phyloP scores from a whole-genome alignment of 2,113 vertebrate species.

The Ammodytes marinus region DNA sequence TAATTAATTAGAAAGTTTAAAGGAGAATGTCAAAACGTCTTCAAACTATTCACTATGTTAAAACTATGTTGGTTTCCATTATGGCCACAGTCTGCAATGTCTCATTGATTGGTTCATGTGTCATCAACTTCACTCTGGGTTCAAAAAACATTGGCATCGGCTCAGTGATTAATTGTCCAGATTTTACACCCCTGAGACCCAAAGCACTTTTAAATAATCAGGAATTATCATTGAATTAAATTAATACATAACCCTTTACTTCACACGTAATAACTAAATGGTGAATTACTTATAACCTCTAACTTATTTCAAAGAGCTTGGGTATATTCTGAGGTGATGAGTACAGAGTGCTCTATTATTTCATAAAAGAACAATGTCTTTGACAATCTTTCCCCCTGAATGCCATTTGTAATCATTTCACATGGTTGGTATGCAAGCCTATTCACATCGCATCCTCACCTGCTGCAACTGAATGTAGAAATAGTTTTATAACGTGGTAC shows the following conservation, averaged over 20 bases:
- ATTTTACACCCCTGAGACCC: neutral
- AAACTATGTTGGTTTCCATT: neutral
- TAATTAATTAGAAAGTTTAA: neutral
- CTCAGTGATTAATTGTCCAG: neutral
- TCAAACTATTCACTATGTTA: neutral
- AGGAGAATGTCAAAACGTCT: neutral
- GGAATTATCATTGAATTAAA: neutral
- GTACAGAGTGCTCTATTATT: neutral
- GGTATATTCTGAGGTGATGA: neutral
- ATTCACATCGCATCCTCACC: neutral
- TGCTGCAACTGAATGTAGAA: neutral
- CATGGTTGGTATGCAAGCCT: neutral
- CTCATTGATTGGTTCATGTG: neutral
- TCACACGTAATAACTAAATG: neutral
- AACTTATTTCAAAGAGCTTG: slow-evolving; percentile 2
- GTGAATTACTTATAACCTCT: neutral
- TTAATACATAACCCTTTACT: neutral
- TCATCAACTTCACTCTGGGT: neutral
- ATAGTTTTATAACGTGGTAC: neutral
- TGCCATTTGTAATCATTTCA: neutral
- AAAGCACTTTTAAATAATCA: neutral
- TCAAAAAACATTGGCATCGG: neutral
- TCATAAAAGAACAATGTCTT: neutral
- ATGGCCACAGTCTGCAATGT: neutral
- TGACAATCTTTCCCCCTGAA: neutral